phyloP scores from a whole-genome alignment of 2,113 vertebrate genomes.

The Festucalex cinctus region DNA sequence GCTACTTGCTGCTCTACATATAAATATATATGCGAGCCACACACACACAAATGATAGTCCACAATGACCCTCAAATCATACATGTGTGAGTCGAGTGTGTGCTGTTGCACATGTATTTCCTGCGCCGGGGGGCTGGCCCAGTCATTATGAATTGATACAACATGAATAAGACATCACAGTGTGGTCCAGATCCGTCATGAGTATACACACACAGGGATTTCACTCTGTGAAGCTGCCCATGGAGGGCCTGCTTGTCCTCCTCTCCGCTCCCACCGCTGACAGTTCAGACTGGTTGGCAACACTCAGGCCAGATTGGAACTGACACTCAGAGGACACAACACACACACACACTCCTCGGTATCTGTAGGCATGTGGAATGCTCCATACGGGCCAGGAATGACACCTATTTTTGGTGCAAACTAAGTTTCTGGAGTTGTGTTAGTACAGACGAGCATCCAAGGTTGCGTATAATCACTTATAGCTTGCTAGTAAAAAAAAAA shows the following conservation, averaged over 20 bases:
- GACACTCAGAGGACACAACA: slow-evolving; percentile 55
- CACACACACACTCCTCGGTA: slow-evolving; percentile 28
- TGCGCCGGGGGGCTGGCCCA: slow-evolving; percentile 45
- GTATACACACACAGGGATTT: slow-evolving; percentile 65
- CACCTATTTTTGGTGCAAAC: slow-evolving; percentile 44
- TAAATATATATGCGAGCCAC: slow-evolving; percentile 5
- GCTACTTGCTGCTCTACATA: slow-evolving; percentile 51
- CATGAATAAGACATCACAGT: slow-evolving; percentile 73
- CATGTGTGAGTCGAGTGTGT: slow-evolving; percentile 13
- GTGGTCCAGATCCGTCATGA: slow-evolving; percentile 69
- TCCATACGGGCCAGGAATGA: slow-evolving; percentile 62
- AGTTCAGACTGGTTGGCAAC: slow-evolving; percentile 47
- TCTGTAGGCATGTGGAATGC: slow-evolving; percentile 58
- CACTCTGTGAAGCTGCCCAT: slow-evolving; percentile 41
- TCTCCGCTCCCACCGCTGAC: slow-evolving; percentile 39
- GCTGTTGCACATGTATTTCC: slow-evolving; percentile 8
- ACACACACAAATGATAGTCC: slow-evolving; percentile 17
- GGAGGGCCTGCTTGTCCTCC: slow-evolving; percentile 25
- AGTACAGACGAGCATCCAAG: not conserved
- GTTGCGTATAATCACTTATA: not conserved
- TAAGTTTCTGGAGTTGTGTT: slow-evolving; percentile 34
- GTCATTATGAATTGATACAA: slow-evolving; percentile 74
- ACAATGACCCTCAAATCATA: slow-evolving; percentile 39
- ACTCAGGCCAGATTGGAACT: slow-evolving; percentile 58
- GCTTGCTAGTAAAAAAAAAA: too few species aligned